phyloP scores from a whole-genome alignment of 1,140 invertebrate genomes.

The Drosophila virilis region DNA sequence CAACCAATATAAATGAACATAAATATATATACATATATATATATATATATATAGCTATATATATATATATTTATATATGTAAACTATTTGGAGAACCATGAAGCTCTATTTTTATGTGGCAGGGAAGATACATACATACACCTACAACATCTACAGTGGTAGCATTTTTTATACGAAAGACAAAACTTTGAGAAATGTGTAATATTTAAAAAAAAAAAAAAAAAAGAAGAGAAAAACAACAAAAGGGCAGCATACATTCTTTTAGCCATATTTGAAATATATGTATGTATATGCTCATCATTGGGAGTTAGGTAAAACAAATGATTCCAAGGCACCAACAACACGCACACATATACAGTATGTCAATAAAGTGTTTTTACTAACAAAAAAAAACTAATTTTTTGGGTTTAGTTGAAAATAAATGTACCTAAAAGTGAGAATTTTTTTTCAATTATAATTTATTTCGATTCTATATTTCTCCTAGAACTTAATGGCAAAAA shows the following conservation, averaged over 20 bases:
- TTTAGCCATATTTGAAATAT: conserved; percentile 46
- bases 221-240: conserved; percentile 17
- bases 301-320: conserved; percentile 29
- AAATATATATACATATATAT: conserved; percentile 35
- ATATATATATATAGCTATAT: conserved; percentile 52
- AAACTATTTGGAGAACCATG: conserved; percentile 75
- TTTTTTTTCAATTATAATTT: too few species aligned
- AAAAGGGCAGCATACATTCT: conserved; percentile 25
- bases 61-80: conserved; percentile 72
- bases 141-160: conserved; percentile 50
- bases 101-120: conserved; percentile 79
- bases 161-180: conserved; percentile 64
- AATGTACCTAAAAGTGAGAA: too few species aligned
- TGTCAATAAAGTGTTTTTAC: too few species aligned
- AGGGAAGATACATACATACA: conserved; percentile 39
- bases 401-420: too few species aligned
- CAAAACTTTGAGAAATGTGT: conserved; percentile 39
- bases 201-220: conserved; percentile 36
- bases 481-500: too few species aligned
- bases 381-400: too few species aligned
- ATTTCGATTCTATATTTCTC: too few species aligned
- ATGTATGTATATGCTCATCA: conserved; percentile 28
- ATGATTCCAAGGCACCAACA: conserved; percentile 19
- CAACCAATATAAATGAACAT: conserved; percentile 64
- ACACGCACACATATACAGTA: conserved; percentile 27